Conservation (phyloP, 1,140 invertebrate genomes). For the Diabrotica virgifera region DNA sequence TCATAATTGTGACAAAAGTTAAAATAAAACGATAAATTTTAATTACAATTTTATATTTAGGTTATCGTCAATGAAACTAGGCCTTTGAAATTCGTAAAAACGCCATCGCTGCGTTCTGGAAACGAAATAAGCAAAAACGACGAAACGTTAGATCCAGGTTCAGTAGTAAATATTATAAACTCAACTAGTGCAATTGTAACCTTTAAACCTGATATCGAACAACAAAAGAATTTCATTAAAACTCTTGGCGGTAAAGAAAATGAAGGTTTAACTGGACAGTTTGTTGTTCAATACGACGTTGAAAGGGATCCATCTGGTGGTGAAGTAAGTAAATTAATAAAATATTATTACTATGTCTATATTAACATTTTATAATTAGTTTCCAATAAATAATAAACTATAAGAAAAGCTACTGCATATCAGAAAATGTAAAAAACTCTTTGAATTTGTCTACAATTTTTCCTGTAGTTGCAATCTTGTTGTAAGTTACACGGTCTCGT, state of each 20-base stretch:
- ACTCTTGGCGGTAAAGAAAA: slow-evolving; percentile 36
- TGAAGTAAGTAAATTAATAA: slow-evolving; percentile 53
- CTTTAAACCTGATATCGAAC: slow-evolving; percentile 51
- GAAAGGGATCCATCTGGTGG: slow-evolving; percentile 52
- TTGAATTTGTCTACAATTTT: too few relatives aligned
- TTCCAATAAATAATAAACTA: too few relatives aligned
- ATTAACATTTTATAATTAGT: too few relatives aligned
- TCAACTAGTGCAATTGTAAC: slow-evolving; percentile 28
- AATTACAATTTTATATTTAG: slow-evolving; percentile 17
- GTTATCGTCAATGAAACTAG: slow-evolving; percentile 56
- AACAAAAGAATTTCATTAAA: slow-evolving; percentile 48
- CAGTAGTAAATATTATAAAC: slow-evolving; percentile 27
- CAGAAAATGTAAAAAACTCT: too few relatives aligned
- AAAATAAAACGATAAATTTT: too few relatives aligned
- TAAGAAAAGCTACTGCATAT: too few relatives aligned
- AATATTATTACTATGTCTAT: too few relatives aligned
- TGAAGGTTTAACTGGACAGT: slow-evolving; percentile 58
- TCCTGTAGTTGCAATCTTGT: too few relatives aligned
- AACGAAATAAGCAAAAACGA: slow-evolving; percentile 30
- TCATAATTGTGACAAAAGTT: too few relatives aligned
- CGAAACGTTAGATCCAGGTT: slow-evolving; percentile 32
- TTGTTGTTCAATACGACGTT: slow-evolving; percentile 64
- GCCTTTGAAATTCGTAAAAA: slow-evolving; percentile 54
- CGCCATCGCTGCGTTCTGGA: slow-evolving; percentile 56
- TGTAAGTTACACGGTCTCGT: too few relatives aligned